Evolutionary conservation across 2,797 vertebrate species (phyloP).

Genomic region (Phalloptychus januarius): DNA sequence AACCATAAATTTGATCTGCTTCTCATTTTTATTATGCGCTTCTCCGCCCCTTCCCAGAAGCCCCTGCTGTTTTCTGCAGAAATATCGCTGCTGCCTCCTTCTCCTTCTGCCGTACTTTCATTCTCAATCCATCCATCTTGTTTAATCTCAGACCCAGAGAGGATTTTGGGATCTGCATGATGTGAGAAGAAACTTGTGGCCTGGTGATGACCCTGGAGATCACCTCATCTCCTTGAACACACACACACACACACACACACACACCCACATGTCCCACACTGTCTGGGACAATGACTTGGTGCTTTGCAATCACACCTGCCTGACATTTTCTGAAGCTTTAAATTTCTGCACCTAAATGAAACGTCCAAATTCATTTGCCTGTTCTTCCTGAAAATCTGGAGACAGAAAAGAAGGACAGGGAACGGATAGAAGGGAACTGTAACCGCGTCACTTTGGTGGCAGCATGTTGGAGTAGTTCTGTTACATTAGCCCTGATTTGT

Average conservation of each 20-base stretch:
- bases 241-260: conserved; percentile 11
- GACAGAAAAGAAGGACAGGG: conserved; percentile 15
- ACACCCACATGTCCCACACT: too few species aligned
- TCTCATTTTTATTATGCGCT: neutral
- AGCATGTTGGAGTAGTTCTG: too few species aligned
- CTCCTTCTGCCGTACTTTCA: neutral
- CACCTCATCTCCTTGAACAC: conserved; percentile 17
- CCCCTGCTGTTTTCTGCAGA: neutral
- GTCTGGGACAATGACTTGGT: conserved; percentile 33
- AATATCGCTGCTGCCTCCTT: neutral
- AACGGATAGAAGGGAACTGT: conserved; percentile 40
- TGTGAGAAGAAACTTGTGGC: conserved; percentile 45
- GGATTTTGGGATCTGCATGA: conserved; percentile 7
- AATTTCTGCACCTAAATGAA: conserved; percentile 59
- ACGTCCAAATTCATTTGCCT: conserved; percentile 63
- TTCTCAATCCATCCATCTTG: neutral
- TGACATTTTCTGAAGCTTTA: conserved; percentile 44
- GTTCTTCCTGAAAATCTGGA: conserved; percentile 19
- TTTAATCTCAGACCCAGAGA: neutral
- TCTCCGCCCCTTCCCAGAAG: neutral
- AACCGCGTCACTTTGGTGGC: too few species aligned
- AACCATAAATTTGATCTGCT: neutral
- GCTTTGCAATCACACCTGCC: conserved; percentile 56
- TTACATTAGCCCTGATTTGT: too few species aligned
- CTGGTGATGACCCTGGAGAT: neutral